These are phyloP conservation scores for Ispidina picta DNA, from an alignment of 2,797 vertebrate genomes.

Conservation along the genomic window DNA sequence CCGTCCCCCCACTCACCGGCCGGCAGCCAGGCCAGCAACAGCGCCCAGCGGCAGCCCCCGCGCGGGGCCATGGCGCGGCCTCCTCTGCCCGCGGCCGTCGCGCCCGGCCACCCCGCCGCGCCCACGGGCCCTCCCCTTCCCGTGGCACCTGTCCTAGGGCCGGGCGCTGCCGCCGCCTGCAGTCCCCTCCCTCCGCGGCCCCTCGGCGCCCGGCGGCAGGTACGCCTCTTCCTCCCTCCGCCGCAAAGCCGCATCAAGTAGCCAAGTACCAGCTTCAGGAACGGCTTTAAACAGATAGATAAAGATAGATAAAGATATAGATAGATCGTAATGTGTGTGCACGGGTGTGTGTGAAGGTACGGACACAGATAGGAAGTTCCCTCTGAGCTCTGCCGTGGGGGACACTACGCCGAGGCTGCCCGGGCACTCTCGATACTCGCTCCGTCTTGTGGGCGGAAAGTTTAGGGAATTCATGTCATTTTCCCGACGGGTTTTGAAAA, in stretches of 20 bases:
- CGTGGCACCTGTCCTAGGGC: constrained; percentile 26
- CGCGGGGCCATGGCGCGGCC: constrained; percentile 27
- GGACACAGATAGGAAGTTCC: not conserved
- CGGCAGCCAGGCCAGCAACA: constrained; percentile 70
- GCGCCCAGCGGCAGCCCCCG: not conserved
- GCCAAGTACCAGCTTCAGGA: not conserved
- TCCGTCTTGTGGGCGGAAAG: not conserved
- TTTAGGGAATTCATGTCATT: not conserved
- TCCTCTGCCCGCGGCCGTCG: not conserved
- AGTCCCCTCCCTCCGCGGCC: not conserved
- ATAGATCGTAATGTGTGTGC: not conserved
- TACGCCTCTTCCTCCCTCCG: not conserved
- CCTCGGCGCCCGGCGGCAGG: not conserved
- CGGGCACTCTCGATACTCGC: not conserved
- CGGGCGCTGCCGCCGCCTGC: not conserved
- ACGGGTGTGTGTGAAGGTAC: not conserved
- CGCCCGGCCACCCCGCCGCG: not conserved
- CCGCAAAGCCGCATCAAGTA: too few relatives aligned
- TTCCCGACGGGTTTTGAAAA: not conserved
- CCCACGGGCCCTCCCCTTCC: constrained; percentile 49
- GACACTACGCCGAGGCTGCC: not conserved
- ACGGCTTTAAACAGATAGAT: not conserved
- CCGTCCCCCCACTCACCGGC: constrained; percentile 68
- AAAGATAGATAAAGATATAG: not conserved
- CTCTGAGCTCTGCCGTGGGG: not conserved